phyloP scores from a whole-genome alignment of 2,888 invertebrate genomes.

The Scelioninae gen. 1 region DNA sequence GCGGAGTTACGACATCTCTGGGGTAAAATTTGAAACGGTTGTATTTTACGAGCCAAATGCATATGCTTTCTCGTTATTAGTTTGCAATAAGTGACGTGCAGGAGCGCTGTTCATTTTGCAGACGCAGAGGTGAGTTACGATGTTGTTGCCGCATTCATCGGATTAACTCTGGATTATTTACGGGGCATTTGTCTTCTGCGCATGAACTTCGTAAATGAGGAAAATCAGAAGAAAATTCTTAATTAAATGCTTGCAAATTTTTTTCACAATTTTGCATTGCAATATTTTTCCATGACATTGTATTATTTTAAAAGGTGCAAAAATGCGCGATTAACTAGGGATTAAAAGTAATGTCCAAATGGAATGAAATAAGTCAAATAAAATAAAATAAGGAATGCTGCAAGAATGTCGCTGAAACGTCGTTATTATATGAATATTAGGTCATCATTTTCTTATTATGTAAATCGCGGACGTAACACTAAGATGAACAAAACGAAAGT shows the following conservation, averaged over 20 bases:
- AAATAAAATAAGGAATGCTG: conserved; percentile 8
- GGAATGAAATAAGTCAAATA: background rate
- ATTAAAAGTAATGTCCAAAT: conserved; percentile 8
- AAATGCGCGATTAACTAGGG: conserved; percentile 19
- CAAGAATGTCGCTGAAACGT: conserved; percentile 6
- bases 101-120: conserved; percentile 75
- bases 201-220: conserved; percentile 44
- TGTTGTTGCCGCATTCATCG: conserved; percentile 57
- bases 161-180: conserved; percentile 62
- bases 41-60: conserved; percentile 53
- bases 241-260: conserved; percentile 27
- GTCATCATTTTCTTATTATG: conserved; percentile 27
- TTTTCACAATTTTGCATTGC: conserved; percentile 21
- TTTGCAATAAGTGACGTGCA: conserved; percentile 76
- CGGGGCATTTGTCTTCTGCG: conserved; percentile 49
- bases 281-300: conserved; percentile 18
- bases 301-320: conserved; percentile 12
- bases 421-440: conserved; percentile 37
- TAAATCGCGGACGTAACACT: conserved; percentile 22
- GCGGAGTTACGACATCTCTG: conserved; percentile 59
- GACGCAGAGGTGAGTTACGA: conserved; percentile 77
- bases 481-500: conserved; percentile 24
- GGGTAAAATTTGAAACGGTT: conserved; percentile 50
- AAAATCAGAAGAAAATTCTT: conserved; percentile 55
- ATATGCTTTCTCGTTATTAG: conserved; percentile 77